Evolutionary conservation across 2,888 invertebrate species (phyloP).

Genomic region (Malacosoma neustria): DNA sequence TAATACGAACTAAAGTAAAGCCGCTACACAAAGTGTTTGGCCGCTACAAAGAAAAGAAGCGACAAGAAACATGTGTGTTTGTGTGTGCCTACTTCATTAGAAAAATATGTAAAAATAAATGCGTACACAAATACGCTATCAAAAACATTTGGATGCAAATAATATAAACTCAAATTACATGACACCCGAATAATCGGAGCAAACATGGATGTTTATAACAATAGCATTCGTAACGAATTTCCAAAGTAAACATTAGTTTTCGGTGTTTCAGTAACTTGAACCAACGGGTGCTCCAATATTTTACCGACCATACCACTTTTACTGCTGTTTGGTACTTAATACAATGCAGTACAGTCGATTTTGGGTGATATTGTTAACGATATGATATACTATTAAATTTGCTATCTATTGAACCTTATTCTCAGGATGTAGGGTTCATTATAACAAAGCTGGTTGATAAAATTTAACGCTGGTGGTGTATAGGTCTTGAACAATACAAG

Average conservation of each 20-base stretch:
- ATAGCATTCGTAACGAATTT: constrained; percentile 69
- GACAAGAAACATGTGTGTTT: no score
- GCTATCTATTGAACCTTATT: constrained; percentile 16
- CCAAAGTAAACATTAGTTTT: constrained; percentile 67
- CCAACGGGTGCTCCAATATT: constrained; percentile 56
- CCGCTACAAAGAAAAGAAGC: no score
- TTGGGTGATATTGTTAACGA: no score
- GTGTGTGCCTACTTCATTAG: no score
- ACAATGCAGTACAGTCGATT: no score
- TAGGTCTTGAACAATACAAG: constrained; percentile 44
- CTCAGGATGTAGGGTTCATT: constrained; percentile 13
- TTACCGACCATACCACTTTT: constrained; percentile 6
- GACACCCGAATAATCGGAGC: constrained; percentile 50
- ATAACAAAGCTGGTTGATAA: constrained; percentile 5
- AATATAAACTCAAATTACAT: constrained; percentile 24
- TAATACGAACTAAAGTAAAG: no score
- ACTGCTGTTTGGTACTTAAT: no score
- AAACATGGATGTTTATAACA: constrained; percentile 36
- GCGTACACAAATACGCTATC: background rate
- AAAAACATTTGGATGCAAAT: background rate
- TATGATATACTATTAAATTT: no score
- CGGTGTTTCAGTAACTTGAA: constrained; percentile 58
- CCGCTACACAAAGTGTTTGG: no score
- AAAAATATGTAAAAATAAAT: background rate
- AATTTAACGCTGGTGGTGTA: constrained; percentile 24